A percentile compares a stretch with the other conserved stretches of the same genome.
phyloP scores from a whole-genome alignment of 2,888 invertebrate species.

The Rhyacophila evoluta region DNA sequence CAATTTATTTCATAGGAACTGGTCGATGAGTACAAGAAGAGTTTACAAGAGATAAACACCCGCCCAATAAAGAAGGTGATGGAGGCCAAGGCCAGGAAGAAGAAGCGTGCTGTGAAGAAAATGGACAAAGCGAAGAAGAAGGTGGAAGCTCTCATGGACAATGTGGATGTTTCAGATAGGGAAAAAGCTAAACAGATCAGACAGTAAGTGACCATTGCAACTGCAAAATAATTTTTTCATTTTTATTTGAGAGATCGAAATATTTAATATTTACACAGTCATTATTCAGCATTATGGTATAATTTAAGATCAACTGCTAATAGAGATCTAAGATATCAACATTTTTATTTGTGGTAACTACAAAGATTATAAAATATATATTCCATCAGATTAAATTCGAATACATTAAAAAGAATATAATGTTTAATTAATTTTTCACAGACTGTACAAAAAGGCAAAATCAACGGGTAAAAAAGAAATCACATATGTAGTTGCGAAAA shows the following conservation, averaged over 20 bases:
- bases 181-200: slow-evolving; percentile 95
- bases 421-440: slow-evolving; percentile 59
- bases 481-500: slow-evolving; percentile 95
- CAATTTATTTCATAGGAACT: slow-evolving; percentile 73
- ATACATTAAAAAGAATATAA: too few relatives aligned
- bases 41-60: slow-evolving; percentile 88
- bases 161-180: slow-evolving; percentile 87
- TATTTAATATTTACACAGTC: too few relatives aligned
- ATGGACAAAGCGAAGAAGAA: slow-evolving; percentile 96
- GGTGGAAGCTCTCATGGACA: slow-evolving; percentile 93
- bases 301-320: too few relatives aligned
- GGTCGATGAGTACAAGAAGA: slow-evolving; percentile 86
- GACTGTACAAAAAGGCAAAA: slow-evolving; percentile 91
- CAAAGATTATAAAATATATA: too few relatives aligned
- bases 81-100: slow-evolving; percentile 98
- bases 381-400: too few relatives aligned
- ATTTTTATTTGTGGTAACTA: too few relatives aligned
- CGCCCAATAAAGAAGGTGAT: slow-evolving; percentile 97
- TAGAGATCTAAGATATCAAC: too few relatives aligned
- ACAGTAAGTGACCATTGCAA: too few relatives aligned
- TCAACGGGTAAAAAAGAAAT: slow-evolving; percentile 89
- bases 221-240: too few relatives aligned
- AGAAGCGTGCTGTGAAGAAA: slow-evolving; percentile 86
- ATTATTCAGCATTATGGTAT: too few relatives aligned
- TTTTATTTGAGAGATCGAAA: too few relatives aligned